phyloP scores from a whole-genome alignment of 2,888 invertebrate genomes.

The Pollenia griseotomentosa region DNA sequence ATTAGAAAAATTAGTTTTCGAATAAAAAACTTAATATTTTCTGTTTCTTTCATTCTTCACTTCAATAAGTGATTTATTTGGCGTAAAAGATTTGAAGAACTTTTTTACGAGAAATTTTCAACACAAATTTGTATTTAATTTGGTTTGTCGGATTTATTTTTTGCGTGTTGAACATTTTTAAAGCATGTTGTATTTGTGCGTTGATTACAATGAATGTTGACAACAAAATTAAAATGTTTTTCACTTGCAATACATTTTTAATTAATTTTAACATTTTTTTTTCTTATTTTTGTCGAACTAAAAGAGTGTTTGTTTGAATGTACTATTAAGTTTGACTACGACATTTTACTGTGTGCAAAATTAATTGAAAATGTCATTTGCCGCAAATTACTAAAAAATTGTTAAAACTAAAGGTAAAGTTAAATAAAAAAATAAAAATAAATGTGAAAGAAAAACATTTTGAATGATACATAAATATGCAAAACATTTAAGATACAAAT shows the following conservation, averaged over 20 bases:
- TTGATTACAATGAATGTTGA: constrained; percentile 77
- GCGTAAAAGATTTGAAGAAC: constrained; percentile 81
- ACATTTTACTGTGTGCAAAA: constrained; percentile 73
- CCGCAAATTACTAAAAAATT: constrained; percentile 68
- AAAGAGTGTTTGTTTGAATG: neutral
- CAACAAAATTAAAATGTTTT: constrained; percentile 81
- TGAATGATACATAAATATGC: neutral
- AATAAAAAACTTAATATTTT: constrained; percentile 33
- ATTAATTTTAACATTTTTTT: constrained; percentile 79
- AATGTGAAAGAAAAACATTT: neutral
- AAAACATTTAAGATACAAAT: constrained; percentile 26
- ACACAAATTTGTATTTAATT: constrained; percentile 57
- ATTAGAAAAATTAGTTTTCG: constrained; percentile 55
- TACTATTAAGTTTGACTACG: constrained; percentile 61
- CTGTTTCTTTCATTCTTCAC: constrained; percentile 58
- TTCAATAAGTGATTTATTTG: constrained; percentile 83
- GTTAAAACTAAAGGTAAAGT: neutral
- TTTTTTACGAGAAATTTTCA: constrained; percentile 40
- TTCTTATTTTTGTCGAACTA: constrained; percentile 18
- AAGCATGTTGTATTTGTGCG: constrained; percentile 30
- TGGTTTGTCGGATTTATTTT: constrained; percentile 39
- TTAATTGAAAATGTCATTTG: constrained; percentile 81
- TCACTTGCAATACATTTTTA: constrained; percentile 82
- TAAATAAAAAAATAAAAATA: neutral
- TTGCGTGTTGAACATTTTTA: neutral